Percentiles rank a stretch among this genome's conserved stretches.
Conservation (phyloP, 2,113 vertebrate genomes). For the Greenwoodochromis staneri region DNA sequence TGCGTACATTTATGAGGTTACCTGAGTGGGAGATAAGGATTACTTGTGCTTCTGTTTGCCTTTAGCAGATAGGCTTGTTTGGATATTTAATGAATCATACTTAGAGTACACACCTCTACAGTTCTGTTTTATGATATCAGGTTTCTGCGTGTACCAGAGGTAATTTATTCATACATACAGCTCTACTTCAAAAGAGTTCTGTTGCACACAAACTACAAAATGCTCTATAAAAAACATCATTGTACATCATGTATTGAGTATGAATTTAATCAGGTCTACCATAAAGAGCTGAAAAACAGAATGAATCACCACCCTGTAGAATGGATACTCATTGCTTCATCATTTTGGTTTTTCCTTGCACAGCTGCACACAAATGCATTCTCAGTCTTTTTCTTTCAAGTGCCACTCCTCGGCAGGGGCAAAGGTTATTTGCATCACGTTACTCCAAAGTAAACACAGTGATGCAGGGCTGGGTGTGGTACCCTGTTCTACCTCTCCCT, state of each 20-base stretch:
- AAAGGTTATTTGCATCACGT: background rate
- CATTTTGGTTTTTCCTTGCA: background rate
- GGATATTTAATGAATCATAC: background rate
- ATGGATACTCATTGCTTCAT: background rate
- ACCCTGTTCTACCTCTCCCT: background rate
- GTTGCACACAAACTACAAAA: background rate
- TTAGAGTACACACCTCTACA: background rate
- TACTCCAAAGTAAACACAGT: conserved; percentile 13
- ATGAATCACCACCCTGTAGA: fast-evolving
- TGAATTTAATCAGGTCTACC: background rate
- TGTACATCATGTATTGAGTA: background rate
- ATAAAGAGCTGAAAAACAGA: background rate
- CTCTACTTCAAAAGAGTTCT: background rate
- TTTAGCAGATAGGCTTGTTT: background rate
- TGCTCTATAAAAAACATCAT: background rate
- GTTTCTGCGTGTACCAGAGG: background rate
- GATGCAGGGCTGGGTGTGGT: background rate
- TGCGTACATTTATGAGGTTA: background rate
- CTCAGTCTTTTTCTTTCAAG: background rate
- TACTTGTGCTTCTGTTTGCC: background rate
- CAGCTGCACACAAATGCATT: background rate
- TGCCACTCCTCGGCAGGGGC: conserved; percentile 9
- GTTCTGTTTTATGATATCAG: background rate
- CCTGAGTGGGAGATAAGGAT: background rate
- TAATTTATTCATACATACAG: background rate